Percentiles rank a stretch among this genome's conserved stretches.
Conservation (phyloP, 2,797 vertebrate species). For the Linurgus olivaceus region DNA sequence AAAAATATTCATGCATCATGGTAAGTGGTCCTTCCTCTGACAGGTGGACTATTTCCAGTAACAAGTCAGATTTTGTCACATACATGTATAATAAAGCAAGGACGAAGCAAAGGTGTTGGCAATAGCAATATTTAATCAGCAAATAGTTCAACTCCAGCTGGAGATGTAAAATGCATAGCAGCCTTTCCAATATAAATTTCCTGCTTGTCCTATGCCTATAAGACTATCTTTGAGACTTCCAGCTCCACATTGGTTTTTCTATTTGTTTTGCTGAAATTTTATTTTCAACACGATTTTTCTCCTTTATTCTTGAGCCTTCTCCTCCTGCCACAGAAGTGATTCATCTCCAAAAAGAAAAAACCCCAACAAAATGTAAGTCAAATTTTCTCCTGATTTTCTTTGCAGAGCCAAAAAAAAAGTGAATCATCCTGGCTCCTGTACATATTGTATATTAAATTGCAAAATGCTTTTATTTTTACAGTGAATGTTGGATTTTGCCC, state of each 20-base stretch:
- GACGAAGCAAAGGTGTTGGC: background rate
- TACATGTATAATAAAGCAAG: background rate
- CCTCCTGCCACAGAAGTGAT: background rate
- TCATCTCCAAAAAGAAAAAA: background rate
- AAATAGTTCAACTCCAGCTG: constrained; percentile 4
- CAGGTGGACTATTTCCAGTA: background rate
- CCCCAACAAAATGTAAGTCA: background rate
- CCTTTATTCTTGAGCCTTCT: background rate
- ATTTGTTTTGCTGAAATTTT: background rate
- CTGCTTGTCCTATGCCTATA: background rate
- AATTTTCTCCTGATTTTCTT: background rate
- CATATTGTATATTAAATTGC: background rate
- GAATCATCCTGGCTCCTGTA: background rate
- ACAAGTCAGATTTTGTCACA: background rate
- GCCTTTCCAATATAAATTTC: background rate
- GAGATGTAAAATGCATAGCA: background rate
- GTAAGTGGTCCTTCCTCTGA: background rate
- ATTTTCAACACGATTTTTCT: background rate
- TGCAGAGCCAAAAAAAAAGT: background rate
- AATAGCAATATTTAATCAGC: constrained; percentile 31
- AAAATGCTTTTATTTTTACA: background rate
- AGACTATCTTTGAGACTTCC: background rate
- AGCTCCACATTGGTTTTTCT: background rate
- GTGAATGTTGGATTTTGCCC: background rate
- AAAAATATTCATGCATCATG: background rate